Conservation (phyloP, 2,797 vertebrate species). For the Martes flavigula region DNA sequence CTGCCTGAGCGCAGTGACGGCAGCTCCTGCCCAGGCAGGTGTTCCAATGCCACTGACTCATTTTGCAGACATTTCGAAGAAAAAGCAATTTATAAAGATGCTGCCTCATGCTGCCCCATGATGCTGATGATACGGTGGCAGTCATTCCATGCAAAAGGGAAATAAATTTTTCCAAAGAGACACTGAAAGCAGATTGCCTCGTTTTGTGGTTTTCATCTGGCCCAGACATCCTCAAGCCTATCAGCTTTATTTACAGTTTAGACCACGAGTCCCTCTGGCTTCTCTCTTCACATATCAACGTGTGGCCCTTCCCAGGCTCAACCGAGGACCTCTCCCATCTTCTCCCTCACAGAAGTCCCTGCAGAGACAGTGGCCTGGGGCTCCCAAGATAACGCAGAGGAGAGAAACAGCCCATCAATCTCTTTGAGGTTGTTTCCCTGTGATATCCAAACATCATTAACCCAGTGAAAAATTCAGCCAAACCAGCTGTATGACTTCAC, state of each 20-base stretch:
- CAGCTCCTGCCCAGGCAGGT: not conserved
- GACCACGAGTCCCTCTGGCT: not conserved
- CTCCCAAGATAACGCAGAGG: not conserved
- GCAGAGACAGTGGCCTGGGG: not conserved
- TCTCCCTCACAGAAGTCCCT: accelerated
- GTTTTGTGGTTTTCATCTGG: not conserved
- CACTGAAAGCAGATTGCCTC: not conserved
- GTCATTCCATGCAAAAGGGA: not conserved
- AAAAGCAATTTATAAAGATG: not conserved
- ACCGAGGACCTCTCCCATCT: accelerated
- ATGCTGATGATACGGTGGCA: accelerated
- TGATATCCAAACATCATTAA: not conserved
- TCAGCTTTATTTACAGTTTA: not conserved
- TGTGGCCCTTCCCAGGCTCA: not conserved
- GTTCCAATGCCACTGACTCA: not conserved
- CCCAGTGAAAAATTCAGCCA: not conserved
- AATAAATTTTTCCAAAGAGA: not conserved
- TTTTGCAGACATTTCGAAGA: not conserved
- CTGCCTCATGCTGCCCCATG: not conserved
- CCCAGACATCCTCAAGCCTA: not conserved
- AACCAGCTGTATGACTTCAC: not conserved
- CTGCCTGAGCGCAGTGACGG: accelerated
- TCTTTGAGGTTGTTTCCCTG: not conserved
- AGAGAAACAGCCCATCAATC: not conserved
- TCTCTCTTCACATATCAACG: not conserved